These are phyloP conservation scores for Apotomis capreana DNA, from an alignment of 2,888 invertebrate genomes.

Conservation along the genomic window DNA sequence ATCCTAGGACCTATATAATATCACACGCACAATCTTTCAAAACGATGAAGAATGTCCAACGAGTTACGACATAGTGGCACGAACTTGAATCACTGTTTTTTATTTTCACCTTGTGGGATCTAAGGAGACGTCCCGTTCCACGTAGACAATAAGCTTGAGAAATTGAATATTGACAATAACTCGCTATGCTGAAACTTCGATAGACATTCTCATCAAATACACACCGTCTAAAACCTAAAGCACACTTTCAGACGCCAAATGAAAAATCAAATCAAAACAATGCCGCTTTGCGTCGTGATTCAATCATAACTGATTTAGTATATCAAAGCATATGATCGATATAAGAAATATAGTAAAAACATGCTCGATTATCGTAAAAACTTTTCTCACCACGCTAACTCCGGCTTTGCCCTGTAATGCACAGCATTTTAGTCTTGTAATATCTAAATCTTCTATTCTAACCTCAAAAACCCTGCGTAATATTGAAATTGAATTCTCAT, in stretches of 20 bases:
- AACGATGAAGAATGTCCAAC: constrained; percentile 22
- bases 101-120: too few relatives aligned
- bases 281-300: constrained; percentile 20
- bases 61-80: not conserved
- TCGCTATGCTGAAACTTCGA: not conserved
- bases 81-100: not conserved
- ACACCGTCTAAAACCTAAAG: constrained; percentile 28
- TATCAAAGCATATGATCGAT: constrained; percentile 40
- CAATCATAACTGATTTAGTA: constrained; percentile 26
- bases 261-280: constrained; percentile 24
- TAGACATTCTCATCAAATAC: constrained; percentile 24
- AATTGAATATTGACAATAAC: not conserved
- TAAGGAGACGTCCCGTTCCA: too few relatives aligned
- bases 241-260: constrained; percentile 32
- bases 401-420: constrained; percentile 73
- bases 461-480: not conserved
- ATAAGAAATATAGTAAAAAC: constrained; percentile 50
- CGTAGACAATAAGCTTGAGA: too few relatives aligned
- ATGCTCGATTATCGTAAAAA: constrained; percentile 68
- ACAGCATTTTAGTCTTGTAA: constrained; percentile 64
- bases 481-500: not conserved
- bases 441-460: constrained; percentile 46
- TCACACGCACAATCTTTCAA: constrained; percentile 36
- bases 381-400: constrained; percentile 76
- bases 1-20: constrained; percentile 18